A percentile compares a stretch with the other conserved stretches of the same genome.
phyloP scores from a whole-genome alignment of 2,888 invertebrate genomes.

The Falcaria lacertinaria region DNA sequence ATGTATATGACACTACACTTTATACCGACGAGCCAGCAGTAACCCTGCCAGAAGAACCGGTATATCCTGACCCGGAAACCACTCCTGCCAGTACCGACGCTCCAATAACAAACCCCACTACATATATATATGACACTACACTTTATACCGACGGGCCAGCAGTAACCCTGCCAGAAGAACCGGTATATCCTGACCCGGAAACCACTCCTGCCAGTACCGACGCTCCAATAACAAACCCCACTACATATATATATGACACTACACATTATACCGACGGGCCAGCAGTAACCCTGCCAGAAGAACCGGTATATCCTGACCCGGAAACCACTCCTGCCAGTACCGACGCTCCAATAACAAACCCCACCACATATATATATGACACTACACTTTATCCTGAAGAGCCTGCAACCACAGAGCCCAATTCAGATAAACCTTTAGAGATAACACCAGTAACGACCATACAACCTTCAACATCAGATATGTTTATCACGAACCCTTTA shows the following conservation, averaged over 20 bases:
- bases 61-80: neutral
- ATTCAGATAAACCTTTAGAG: neutral
- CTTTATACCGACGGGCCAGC: neutral
- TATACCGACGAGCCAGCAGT: neutral
- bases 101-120: neutral
- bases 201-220: neutral
- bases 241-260: too few species aligned
- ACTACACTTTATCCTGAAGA: too few species aligned
- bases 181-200: neutral
- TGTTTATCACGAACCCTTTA: neutral
- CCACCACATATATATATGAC: too few species aligned
- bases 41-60: neutral
- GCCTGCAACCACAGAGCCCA: neutral
- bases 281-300: neutral
- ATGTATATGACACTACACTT: too few species aligned
- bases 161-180: neutral
- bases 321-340: neutral
- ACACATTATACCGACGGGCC: neutral
- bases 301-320: neutral
- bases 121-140: too few species aligned
- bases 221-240: neutral
- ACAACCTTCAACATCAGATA: conserved; percentile 2
- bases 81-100: neutral
- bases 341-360: neutral
- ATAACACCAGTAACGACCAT: neutral